phyloP scores from a whole-genome alignment of 2,797 vertebrate genomes.

The Rhynchotus rufescens region DNA sequence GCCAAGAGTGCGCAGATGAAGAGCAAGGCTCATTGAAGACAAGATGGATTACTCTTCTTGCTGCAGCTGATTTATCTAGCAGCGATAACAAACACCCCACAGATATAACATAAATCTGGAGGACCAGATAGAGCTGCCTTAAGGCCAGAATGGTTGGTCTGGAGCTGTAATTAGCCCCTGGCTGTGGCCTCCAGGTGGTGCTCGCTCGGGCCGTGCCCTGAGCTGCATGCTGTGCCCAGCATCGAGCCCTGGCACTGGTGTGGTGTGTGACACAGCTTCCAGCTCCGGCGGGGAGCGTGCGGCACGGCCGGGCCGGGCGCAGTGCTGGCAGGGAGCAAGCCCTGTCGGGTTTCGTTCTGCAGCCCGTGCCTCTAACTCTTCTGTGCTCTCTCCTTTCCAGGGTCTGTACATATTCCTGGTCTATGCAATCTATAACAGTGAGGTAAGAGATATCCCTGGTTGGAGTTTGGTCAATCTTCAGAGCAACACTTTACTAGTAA shows the following conservation, averaged over 20 bases:
- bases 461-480: rapidly evolving
- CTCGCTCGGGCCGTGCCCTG: rapidly evolving
- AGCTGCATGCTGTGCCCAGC: neutral
- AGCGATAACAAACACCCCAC: constrained; percentile 72
- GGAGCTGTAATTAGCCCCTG: constrained; percentile 82
- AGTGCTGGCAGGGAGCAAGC: too few relatives aligned
- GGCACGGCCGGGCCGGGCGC: too few relatives aligned
- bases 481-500: neutral
- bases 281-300: neutral
- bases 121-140: constrained; percentile 58
- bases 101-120: constrained; percentile 76
- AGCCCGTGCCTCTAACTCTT: rapidly evolving
- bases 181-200: constrained; percentile 71
- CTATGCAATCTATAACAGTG: constrained; percentile 90
- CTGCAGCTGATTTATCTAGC: constrained; percentile 80
- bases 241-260: rapidly evolving
- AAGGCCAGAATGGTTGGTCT: neutral
- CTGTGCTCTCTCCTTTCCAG: constrained; percentile 65
- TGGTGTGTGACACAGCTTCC: too few relatives aligned
- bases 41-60: constrained; percentile 68
- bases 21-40: constrained; percentile 40
- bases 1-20: constrained; percentile 68
- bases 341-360: too few relatives aligned
- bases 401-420: constrained; percentile 94
- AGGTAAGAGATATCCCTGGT: constrained; percentile 78